Evolutionary conservation across 2,888 invertebrate species (phyloP), one percentile per base, ranked within the genome.

Genomic region (Agapostemon virescens): DNA sequence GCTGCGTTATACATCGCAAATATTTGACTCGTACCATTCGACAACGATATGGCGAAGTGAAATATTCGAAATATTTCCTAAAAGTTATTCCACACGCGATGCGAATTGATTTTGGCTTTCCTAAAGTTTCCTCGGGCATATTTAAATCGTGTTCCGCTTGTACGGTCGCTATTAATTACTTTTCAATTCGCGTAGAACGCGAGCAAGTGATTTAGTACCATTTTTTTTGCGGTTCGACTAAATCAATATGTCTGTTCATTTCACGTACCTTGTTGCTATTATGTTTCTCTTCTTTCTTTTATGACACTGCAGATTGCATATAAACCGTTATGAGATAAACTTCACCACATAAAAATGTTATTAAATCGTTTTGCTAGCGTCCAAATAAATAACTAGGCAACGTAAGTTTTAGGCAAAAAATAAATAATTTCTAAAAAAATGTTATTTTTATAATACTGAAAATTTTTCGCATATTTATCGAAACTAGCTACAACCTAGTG

Each of bases 51-150:
- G 33, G 6, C 6, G 26, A 45, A 63, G 45, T 17, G 71, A 36
- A 38, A 20, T 63, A 30, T 20, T 63, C 15, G n/a, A 2, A 30
- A 63, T 63, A 33, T 71, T 61, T 58, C 23, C 30, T 45, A 49
- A 26, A 63, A 36, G 33, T 36, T 49, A 45, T 63, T 36, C 1
- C 36, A 30, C 13, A 11, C 17, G 2, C 23, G 20, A 36, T 61
- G 9, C 17, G 26, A 33, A 42, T 69, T 68, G 40, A 45, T 70
- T 74, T 74, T 23, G 26, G 15, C n/a, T 49, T 69, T 11, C 1
- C 17, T 36, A 9, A n/a, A 61, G 26, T 13, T 45, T 45, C 20
- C 20, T 36, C 33, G 11, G 17, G 26, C 7, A 36, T 49, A 70
- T 70, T 45, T 15, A 63, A 63, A 52, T 23, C 17, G 1, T 23